Evolutionary conservation across 2,797 vertebrate genomes (phyloP), one percentile per base, ranked within the genome.

Genomic region (Ceyx erithaca): DNA sequence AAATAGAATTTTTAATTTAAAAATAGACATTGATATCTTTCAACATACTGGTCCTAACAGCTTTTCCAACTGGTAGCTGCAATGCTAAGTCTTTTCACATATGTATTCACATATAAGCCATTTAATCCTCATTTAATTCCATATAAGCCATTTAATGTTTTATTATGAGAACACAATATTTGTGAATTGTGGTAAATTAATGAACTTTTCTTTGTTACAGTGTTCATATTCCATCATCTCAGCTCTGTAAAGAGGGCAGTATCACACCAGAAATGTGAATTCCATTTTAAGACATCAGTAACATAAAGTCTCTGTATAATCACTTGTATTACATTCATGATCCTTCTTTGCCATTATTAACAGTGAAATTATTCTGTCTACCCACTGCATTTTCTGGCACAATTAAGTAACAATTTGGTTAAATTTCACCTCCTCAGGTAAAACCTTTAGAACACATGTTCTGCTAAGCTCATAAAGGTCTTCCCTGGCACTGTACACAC

Each of bases 1-100:
- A 33, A 61, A 28, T 59, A 58, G 45, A 35, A 78, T 90, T 84
- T 85, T 90, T 71, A 87, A 66, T 92, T 97, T 94, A 96, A 96
- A 97, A 94, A 92, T 94, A 97, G 83, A 93, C 86, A 87, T 95
- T 72, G 52, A 22, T 89, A 83, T 96, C 88, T 93, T 95, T 78
- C 84, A 92, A 92, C 23, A 43, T 75, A 95, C 82, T 93, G 90
- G 94, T 85, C 90, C 92, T 93, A 92, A 89, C 35, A 78, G 70
- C 67, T 75, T 94, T 93, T 80, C 92, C 69, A 93, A 49, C 8
- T 55, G 64, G 72, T 78, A 95, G 78, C 87, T 97, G 93, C 76
- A 96, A 88, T 84, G 71, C 64, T 94, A 55, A 40, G 73, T 93
- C 86, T 96, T 94, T 95, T 79, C 94, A 85, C 58, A 28, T 76